phyloP scores from a whole-genome alignment of 2,888 invertebrate species.

The Megaustenia siamemsis region DNA sequence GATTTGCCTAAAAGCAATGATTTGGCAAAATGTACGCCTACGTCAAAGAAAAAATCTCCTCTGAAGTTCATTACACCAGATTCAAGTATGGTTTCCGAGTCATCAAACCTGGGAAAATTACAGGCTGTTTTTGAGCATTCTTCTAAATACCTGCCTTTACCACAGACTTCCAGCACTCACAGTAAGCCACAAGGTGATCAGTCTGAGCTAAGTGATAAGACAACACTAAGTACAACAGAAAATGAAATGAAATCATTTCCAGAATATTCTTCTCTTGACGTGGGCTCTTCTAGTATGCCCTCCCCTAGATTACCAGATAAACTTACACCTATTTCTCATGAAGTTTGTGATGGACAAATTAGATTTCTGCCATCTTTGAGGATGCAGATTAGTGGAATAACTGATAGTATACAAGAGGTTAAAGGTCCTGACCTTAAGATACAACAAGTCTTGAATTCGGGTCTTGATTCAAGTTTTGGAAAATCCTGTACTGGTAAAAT shows the following conservation, averaged over 20 bases:
- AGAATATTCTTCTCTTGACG: background rate
- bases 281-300: background rate
- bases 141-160: constrained; percentile 43
- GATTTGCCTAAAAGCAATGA: too few species aligned
- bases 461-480: background rate
- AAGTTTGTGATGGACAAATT: background rate
- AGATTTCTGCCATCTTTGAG: background rate
- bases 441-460: background rate
- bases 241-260: background rate
- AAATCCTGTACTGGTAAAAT: background rate
- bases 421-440: background rate
- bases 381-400: background rate
- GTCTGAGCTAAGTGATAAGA: background rate
- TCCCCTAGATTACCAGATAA: background rate
- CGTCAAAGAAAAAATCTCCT: background rate
- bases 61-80: background rate
- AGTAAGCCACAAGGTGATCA: background rate
- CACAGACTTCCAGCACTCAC: background rate
- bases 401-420: background rate
- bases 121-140: constrained; percentile 46
- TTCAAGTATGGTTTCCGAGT: background rate
- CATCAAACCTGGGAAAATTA: constrained; percentile 35
- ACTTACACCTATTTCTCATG: background rate
- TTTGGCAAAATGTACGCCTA: background rate
- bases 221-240: constrained; percentile 13